Evolutionary conservation across 64 coral and sea anemone genomes (phyloP), one percentile per base, ranked within the genome.

Genomic region (Stichodactyla helianthus): DNA sequence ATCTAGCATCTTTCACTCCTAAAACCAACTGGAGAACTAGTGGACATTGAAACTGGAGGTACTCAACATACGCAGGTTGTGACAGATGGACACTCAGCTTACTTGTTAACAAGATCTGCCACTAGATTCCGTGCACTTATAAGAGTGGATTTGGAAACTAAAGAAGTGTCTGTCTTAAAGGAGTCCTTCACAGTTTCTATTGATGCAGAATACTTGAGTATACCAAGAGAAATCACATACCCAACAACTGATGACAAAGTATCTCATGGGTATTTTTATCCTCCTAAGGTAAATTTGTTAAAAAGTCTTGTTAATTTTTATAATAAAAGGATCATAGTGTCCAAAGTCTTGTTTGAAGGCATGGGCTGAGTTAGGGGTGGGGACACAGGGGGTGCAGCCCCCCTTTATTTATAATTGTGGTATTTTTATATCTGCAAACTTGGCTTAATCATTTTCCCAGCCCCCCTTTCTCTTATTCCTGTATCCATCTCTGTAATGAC

Each of bases 241-340:
- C 87, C 90, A 27, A 94, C 95, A 28, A 85, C 87, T 6, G 87
- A 90, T 86, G 85, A 84, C 52, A 91, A 83, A 65, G 82, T 92
- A 26, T 82, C 92, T 5, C 59, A 98, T 92, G 95, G 92, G 35
- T 94, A 92, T 77, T 89, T 92, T 23, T 98, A 98, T 31, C 93
- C 87, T 50, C 95, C 95, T 5, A 83, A 94, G 90, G 95, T 94
- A 74, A 50, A 12, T 16, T 0, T 44, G 1, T 6, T 10, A 19
- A 50, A n/a, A 44, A 8, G 22, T 23, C 0, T 44, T 44, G 35
- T 44, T 44, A 2, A 44, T 44, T 0, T 44, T 44, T 44, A 44
- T 44, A 44, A 44, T 44, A 44, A 44, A 44, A 44, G 35, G 35
- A 2, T 44, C 35, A 44, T 44, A 18, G 44, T 10, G 10, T 23